A percentile compares a stretch with the other conserved stretches of the same genome.
These are phyloP conservation scores for Sphenodon punctatus DNA, from an alignment of 2,797 vertebrate genomes.

Conservation along the genomic window DNA sequence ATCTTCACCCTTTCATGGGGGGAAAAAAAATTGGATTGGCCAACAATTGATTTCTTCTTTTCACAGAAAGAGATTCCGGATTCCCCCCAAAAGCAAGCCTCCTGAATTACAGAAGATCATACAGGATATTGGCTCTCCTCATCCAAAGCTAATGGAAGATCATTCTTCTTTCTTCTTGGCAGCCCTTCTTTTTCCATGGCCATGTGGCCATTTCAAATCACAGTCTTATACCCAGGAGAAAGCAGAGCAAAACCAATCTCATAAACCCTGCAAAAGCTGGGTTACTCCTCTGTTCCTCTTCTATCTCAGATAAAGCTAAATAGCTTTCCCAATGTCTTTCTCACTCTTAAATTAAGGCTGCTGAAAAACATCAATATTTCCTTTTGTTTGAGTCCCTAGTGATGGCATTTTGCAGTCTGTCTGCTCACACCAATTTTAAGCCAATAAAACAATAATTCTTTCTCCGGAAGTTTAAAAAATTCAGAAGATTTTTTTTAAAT, in stretches of 20 bases:
- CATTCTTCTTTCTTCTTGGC: neutral
- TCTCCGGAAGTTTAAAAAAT: neutral
- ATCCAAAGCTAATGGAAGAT: slow-evolving; percentile 1
- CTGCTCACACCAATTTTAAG: neutral
- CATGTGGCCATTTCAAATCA: neutral
- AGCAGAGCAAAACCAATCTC: neutral
- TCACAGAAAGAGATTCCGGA: neutral
- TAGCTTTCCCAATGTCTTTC: neutral
- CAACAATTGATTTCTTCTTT: neutral
- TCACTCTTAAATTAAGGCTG: slow-evolving; percentile 1
- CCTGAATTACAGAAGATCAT: neutral
- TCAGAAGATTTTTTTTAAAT: neutral
- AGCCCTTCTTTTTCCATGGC: neutral
- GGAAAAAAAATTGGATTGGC: neutral
- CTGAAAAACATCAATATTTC: neutral
- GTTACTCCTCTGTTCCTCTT: neutral
- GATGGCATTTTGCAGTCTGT: neutral
- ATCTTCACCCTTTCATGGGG: neutral
- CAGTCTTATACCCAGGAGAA: slow-evolving; percentile 3
- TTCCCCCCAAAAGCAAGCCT: neutral
- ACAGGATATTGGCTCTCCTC: neutral
- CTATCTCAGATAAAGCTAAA: neutral
- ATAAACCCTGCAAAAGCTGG: neutral
- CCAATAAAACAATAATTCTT: neutral
- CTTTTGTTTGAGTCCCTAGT: neutral